Evolutionary conservation across 1,140 invertebrate species (phyloP).

Genomic region (Drosophila pruinosa): DNA sequence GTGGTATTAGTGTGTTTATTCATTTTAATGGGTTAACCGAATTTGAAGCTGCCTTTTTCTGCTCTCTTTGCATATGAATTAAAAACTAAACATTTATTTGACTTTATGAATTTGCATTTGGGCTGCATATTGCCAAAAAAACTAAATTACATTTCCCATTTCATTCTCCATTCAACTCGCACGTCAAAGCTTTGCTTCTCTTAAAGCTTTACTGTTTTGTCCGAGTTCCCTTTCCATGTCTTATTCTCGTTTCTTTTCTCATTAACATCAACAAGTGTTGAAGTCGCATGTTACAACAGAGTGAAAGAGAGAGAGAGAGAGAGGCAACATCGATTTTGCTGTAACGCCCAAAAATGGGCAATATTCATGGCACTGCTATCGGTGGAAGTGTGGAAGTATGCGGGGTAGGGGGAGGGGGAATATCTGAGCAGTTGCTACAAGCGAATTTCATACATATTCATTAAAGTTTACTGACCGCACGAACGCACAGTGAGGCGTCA

Average conservation of each 20-base stretch:
- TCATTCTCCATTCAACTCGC: no score
- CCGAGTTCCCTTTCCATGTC: not conserved
- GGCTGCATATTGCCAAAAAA: not conserved
- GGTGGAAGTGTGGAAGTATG: not conserved
- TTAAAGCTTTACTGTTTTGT: not conserved
- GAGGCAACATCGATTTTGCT: slow-evolving; percentile 36
- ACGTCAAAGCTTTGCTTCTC: not conserved
- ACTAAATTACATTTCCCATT: not conserved
- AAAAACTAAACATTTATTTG: slow-evolving; percentile 44
- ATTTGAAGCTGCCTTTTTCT: not conserved
- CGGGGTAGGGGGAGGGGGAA: not conserved
- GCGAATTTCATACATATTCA: slow-evolving; percentile 79
- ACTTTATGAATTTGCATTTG: slow-evolving; percentile 2
- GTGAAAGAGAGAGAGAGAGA: not conserved
- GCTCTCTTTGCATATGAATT: slow-evolving; percentile 20
- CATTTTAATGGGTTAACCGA: slow-evolving; percentile 64
- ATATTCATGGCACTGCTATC: slow-evolving; percentile 56
- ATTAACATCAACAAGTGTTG: slow-evolving; percentile 75
- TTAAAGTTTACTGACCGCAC: slow-evolving; percentile 80
- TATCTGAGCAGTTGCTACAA: slow-evolving; percentile 56
- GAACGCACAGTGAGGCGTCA: slow-evolving; percentile 41
- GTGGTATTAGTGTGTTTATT: not conserved
- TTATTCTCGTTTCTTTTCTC: slow-evolving; percentile 7
- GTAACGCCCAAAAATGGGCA: slow-evolving; percentile 41
- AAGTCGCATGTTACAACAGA: slow-evolving; percentile 37